Evolutionary conservation across 2,888 invertebrate genomes (phyloP), one percentile per base, ranked within the genome.

Genomic region (Congeria kusceri): DNA sequence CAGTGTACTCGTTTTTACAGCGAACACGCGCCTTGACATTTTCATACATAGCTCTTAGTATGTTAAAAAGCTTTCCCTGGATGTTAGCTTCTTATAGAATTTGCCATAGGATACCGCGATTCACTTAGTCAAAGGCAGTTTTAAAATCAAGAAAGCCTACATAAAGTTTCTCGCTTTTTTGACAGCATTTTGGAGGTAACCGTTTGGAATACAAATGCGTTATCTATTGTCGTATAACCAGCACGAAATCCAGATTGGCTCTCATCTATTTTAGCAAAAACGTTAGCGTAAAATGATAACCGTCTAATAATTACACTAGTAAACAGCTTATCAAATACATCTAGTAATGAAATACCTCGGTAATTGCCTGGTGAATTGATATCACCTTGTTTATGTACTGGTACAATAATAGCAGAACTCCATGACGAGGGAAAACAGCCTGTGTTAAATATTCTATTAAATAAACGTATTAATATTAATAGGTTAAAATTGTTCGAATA

Each of bases 71-170:
- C 11, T 32, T 32, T 7, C 32, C 32, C 11, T 32, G 32, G 4
- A 7, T 32, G 32, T 11, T 4, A 32, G 32, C 32, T 32, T 32
- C 11, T 32, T 32, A 32, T n/a, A 32, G 32, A 11, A 32, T 32
- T 32, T 32, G 32, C 32, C 32, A 32, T 32, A 32, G 32, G 11
- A 32, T 32, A 32, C 4, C 5, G 32, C 32, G 11, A 32, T 32
- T 11, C 11, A 7, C 32, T 32, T 13, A 32, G 18, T 29, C 25
- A 23, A 63, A 61, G 13, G 61, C 61, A 28, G 28, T 61, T 61
- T 61, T 61, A 15, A 61, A 61, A 61, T 61, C 27, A 28, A 61
- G 4, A 18, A 63, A 63, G 13, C 23, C 63, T 25, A 44, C 63
- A 44, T 63, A 63, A n/a, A 63, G 2, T 13, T 32, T 63, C 20